Conservation (phyloP, 2,113 vertebrate genomes). For the Lota lota region DNA sequence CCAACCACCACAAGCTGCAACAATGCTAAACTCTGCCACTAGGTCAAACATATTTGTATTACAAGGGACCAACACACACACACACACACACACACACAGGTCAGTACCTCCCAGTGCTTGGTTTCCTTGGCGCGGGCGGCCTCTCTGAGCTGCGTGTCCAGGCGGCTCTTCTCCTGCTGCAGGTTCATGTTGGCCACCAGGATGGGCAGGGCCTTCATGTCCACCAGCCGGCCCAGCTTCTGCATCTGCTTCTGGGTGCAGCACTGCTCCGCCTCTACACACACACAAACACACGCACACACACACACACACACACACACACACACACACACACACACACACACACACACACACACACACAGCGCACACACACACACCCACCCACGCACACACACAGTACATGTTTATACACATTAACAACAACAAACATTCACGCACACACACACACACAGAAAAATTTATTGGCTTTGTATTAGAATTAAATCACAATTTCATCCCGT, state of each 20-base stretch:
- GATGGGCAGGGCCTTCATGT: constrained; percentile 84
- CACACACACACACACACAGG: constrained; percentile 17
- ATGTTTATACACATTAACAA: background rate
- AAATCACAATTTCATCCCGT: background rate
- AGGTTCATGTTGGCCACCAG: constrained; percentile 71
- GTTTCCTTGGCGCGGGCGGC: constrained; percentile 66
- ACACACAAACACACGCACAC: constrained; percentile 25
- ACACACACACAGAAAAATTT: constrained; percentile 39
- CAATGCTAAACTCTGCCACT: too few relatives aligned
- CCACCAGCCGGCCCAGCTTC: constrained; percentile 85
- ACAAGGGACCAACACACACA: background rate
- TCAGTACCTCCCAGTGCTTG: constrained; percentile 79
- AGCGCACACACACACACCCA: constrained; percentile 40
- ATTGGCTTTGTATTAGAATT: background rate
- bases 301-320: background rate
- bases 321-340: background rate
- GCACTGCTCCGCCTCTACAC: constrained; percentile 75
- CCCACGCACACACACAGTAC: constrained; percentile 12
- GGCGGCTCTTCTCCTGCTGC: constrained; percentile 80
- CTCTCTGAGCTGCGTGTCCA: constrained; percentile 75
- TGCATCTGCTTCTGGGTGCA: constrained; percentile 81
- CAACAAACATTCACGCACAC: background rate
- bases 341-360: constrained; percentile 1
- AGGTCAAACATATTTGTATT: too few relatives aligned
- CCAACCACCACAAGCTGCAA: too few relatives aligned